Percentiles rank a stretch among this genome's conserved stretches.
These are phyloP conservation scores for Chondrilla cf. caribensis DNA, from an alignment of 37 sponge, comb jelly and placozoan genomes.

Conservation along the genomic window DNA sequence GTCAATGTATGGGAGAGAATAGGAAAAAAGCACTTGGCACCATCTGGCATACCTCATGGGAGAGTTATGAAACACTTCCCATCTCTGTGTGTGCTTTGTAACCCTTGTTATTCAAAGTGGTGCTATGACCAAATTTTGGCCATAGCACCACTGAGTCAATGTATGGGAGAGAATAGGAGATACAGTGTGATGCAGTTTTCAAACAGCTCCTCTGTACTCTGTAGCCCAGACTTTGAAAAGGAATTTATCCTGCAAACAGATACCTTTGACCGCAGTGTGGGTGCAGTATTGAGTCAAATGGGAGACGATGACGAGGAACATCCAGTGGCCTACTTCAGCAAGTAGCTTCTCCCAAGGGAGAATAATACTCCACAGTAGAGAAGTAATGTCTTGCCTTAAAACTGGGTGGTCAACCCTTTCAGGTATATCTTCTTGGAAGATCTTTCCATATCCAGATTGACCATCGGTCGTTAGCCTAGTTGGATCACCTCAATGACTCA, in stretches of 20 bases:
- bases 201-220: constrained; percentile 31
- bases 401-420: constrained; percentile 20
- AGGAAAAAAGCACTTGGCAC: too few relatives aligned
- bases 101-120: too few relatives aligned
- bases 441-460: constrained; percentile 47
- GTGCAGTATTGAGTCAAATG: constrained; percentile 52
- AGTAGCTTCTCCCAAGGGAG: constrained; percentile 38
- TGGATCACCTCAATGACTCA: constrained; percentile 27
- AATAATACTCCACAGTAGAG: constrained; percentile 43
- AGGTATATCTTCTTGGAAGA: constrained; percentile 36
- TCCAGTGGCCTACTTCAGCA: constrained; percentile 43
- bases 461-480: constrained; percentile 39
- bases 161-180: too few relatives aligned
- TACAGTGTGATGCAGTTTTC: too few relatives aligned
- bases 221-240: constrained; percentile 29
- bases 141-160: too few relatives aligned
- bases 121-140: too few relatives aligned
- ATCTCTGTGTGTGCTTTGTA: too few relatives aligned
- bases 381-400: constrained; percentile 52
- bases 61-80: too few relatives aligned
- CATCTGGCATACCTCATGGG: too few relatives aligned
- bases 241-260: constrained; percentile 53
- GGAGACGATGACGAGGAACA: constrained; percentile 29
- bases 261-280: constrained; percentile 39
- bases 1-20: too few relatives aligned